phyloP scores from a whole-genome alignment of 2,888 invertebrate genomes.

The Ashinkailepas kermadecensis region DNA sequence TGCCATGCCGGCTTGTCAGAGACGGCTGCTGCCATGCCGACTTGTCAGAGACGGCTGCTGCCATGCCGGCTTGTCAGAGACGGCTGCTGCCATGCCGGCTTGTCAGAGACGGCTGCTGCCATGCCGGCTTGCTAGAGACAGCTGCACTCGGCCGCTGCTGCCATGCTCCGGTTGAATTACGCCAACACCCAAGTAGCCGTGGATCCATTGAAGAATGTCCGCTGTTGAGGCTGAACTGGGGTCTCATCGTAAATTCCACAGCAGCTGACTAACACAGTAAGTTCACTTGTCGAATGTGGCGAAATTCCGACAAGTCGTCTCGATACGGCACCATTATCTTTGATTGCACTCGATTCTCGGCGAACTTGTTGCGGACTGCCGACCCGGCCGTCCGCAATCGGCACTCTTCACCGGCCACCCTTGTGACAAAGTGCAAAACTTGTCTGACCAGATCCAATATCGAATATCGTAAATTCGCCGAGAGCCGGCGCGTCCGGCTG shows the following conservation, averaged over 20 bases:
- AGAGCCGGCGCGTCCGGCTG: background rate
- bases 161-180: too few relatives aligned
- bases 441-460: slow-evolving; percentile 14
- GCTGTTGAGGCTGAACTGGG: background rate
- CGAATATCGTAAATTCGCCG: slow-evolving; percentile 15
- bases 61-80: too few relatives aligned
- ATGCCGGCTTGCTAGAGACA: too few relatives aligned
- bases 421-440: slow-evolving; percentile 19
- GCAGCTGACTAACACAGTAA: slow-evolving; percentile 1
- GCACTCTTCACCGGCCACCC: background rate
- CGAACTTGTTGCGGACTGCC: background rate
- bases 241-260: background rate
- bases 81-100: too few relatives aligned
- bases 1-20: too few relatives aligned
- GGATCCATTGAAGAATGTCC: too few relatives aligned
- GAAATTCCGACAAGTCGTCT: background rate
- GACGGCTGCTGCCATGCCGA: too few relatives aligned
- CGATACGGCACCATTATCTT: slow-evolving; percentile 15
- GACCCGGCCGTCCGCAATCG: background rate
- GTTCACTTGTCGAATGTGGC: slow-evolving; percentile 18
- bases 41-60: too few relatives aligned
- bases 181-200: too few relatives aligned
- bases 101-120: too few relatives aligned
- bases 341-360: slow-evolving; percentile 5
- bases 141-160: too few relatives aligned